Percentiles rank a stretch among this genome's conserved stretches.
Conservation (phyloP, 2,113 vertebrate species). For the Leptodactylus fuscus region DNA sequence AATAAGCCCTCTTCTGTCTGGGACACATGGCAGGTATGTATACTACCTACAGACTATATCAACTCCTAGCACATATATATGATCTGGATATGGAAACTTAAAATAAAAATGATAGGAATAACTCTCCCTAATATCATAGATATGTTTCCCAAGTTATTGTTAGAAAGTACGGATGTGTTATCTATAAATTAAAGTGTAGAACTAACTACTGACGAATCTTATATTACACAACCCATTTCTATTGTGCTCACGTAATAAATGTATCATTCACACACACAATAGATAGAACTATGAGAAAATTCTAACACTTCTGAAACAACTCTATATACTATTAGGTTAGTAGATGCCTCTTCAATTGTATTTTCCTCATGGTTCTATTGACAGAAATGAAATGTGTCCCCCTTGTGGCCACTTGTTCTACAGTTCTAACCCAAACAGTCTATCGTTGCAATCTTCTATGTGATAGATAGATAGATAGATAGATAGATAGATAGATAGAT, state of each 20-base stretch:
- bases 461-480: no score
- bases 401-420: slow-evolving; percentile 5
- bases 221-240: no score
- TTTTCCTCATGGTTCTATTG: neutral
- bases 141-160: neutral
- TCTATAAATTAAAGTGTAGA: no score
- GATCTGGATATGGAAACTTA: no score
- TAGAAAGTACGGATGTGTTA: no score
- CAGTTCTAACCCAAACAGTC: neutral
- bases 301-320: neutral
- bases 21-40: no score
- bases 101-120: neutral
- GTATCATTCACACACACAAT: neutral
- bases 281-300: neutral
- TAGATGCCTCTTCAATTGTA: neutral
- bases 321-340: neutral
- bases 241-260: neutral
- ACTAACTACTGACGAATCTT: no score
- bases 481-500: no score
- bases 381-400: slow-evolving; percentile 29
- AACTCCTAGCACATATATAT: no score
- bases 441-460: no score
- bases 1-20: no score
- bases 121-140: neutral
- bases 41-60: no score